phyloP scores from a whole-genome alignment of 1,140 invertebrate genomes.

The Drosophila funebris region DNA sequence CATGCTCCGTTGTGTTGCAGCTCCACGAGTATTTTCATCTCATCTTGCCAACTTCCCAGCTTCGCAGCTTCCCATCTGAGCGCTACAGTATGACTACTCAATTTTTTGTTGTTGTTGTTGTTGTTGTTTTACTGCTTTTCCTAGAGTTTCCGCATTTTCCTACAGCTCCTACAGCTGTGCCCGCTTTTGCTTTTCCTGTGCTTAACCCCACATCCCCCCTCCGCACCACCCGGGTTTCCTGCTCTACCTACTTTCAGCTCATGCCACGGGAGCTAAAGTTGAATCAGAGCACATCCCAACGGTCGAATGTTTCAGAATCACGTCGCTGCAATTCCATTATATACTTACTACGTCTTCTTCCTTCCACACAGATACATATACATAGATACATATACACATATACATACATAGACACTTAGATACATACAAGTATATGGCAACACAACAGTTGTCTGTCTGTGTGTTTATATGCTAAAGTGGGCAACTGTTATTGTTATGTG shows the following conservation, averaged over 20 bases:
- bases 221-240: too few species aligned
- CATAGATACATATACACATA: background rate
- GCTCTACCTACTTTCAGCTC: slow-evolving; percentile 15
- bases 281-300: slow-evolving; percentile 83
- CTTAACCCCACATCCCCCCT: background rate
- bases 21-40: slow-evolving; percentile 8
- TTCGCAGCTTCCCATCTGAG: slow-evolving; percentile 18
- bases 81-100: slow-evolving; percentile 65
- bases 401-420: background rate
- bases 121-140: background rate
- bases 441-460: slow-evolving; percentile 11
- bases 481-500: slow-evolving; percentile 8
- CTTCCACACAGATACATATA: slow-evolving; percentile 5
- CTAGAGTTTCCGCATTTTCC: slow-evolving; percentile 20
- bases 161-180: slow-evolving; percentile 45
- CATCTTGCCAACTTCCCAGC: too few species aligned
- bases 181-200: background rate
- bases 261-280: slow-evolving; percentile 72
- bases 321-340: slow-evolving; percentile 83
- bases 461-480: slow-evolving; percentile 23
- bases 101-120: slow-evolving; percentile 39
- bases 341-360: slow-evolving; percentile 46
- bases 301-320: slow-evolving; percentile 84
- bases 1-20: slow-evolving; percentile 57
- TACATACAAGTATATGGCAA: background rate